These are phyloP conservation scores for Hydrotaea cyrtoneurina DNA, from an alignment of 2,888 invertebrate species.

Conservation along the genomic window DNA sequence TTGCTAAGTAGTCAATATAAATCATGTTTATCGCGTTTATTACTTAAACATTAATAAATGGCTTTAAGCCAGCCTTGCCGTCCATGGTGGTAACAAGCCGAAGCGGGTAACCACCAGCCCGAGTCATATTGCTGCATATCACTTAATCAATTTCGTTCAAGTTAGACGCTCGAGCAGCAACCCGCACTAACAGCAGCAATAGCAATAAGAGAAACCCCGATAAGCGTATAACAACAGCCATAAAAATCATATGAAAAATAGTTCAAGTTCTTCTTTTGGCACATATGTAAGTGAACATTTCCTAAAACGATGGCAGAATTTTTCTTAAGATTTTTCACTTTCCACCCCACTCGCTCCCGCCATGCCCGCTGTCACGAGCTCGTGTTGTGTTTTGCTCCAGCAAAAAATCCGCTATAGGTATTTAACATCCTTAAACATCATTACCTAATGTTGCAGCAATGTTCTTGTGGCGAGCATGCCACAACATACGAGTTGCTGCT, in stretches of 20 bases:
- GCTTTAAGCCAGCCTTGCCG: neutral
- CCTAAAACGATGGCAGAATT: neutral
- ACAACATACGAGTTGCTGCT: conserved; percentile 19
- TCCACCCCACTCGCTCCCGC: neutral
- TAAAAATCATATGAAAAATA: conserved; percentile 30
- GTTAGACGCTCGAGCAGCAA: neutral
- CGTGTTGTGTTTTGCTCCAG: conserved; percentile 1
- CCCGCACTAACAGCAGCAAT: neutral
- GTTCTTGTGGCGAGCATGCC: neutral
- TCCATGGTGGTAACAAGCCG: neutral
- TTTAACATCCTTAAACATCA: conserved; percentile 43
- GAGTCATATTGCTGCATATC: conserved; percentile 13
- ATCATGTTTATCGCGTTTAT: conserved; percentile 49
- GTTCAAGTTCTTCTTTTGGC: conserved; percentile 26
- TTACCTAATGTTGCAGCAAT: conserved; percentile 53
- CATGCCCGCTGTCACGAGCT: too few species aligned
- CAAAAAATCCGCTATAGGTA: neutral
- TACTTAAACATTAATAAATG: conserved; percentile 38
- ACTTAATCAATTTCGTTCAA: conserved; percentile 35
- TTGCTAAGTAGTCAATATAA: conserved; percentile 47
- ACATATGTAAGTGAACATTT: neutral
- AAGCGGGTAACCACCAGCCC: neutral
- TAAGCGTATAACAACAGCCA: neutral
- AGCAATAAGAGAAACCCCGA: neutral
- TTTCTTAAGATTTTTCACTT: conserved; percentile 22